Evolutionary conservation across 2,888 invertebrate genomes (phyloP).

Genomic region (Nemotelus pantherinus): DNA sequence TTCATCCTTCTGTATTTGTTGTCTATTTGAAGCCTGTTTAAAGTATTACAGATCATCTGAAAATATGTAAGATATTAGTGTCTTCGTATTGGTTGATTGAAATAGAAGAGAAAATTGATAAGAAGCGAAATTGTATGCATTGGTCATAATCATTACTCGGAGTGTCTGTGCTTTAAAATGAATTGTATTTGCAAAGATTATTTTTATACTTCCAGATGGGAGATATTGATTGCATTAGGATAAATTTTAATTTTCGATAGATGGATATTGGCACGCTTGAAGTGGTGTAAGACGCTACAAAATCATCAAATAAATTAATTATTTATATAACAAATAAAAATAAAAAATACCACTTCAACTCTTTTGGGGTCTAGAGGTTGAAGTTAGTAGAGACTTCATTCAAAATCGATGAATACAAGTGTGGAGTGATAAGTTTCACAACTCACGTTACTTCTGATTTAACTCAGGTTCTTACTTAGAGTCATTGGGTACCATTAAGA

Average conservation of each 20-base stretch:
- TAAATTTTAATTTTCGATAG: background rate
- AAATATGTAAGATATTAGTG: conserved; percentile 21
- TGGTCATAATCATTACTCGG: conserved; percentile 42
- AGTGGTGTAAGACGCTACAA: too few species aligned
- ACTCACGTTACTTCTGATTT: too few species aligned
- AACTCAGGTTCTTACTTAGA: too few species aligned
- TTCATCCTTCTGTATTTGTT: conserved; percentile 18
- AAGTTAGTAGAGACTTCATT: too few species aligned
- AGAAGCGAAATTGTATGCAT: background rate
- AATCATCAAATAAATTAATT: too few species aligned
- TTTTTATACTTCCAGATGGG: too few species aligned
- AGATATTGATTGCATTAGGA: background rate
- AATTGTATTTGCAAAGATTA: conserved; percentile 9
- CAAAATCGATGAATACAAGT: too few species aligned
- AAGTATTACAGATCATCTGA: conserved; percentile 27
- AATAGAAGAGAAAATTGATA: background rate
- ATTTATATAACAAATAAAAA: too few species aligned
- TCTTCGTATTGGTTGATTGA: background rate
- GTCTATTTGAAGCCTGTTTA: conserved; percentile 27
- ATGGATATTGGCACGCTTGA: background rate
- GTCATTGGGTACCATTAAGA: too few species aligned
- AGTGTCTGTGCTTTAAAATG: conserved; percentile 34
- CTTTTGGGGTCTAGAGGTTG: too few species aligned
- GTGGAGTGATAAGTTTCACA: too few species aligned
- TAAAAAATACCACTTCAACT: too few species aligned